Evolutionary conservation across 2,888 invertebrate genomes (phyloP).

Genomic region (Loripinus fragilis): DNA sequence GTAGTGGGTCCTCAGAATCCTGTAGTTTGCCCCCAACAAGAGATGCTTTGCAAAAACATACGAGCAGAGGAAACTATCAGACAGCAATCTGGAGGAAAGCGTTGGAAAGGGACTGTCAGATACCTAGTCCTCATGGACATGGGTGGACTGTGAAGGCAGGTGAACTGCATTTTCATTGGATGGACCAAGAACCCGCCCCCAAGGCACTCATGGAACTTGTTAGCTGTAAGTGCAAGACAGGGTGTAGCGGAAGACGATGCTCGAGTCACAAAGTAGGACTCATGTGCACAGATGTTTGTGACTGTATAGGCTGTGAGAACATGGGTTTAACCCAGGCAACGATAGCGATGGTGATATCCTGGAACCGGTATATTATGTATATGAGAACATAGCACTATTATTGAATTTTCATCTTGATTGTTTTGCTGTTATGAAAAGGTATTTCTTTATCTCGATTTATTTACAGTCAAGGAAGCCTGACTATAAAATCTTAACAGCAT

Average conservation of each 20-base stretch:
- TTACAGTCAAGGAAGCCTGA: too few species aligned
- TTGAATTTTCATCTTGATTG: too few species aligned
- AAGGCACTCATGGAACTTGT: neutral
- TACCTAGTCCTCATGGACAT: neutral
- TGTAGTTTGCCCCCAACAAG: neutral
- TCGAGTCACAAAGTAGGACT: neutral
- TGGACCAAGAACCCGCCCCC: neutral
- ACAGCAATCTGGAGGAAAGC: neutral
- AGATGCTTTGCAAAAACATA: neutral
- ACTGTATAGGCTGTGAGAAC: neutral
- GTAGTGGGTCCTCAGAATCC: neutral
- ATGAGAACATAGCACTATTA: too few species aligned
- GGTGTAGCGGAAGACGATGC: neutral
- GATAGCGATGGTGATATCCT: conserved; percentile 6
- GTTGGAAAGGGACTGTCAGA: neutral
- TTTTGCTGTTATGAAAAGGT: too few species aligned
- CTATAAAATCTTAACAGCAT: too few species aligned
- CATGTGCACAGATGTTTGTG: neutral
- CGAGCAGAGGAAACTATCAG: neutral
- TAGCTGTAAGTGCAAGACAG: neutral
- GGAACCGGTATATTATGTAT: too few species aligned
- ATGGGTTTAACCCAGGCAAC: neutral
- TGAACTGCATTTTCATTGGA: neutral
- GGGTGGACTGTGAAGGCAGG: neutral
- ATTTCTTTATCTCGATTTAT: too few species aligned